Base-by-base conservation (phyloP, 1,140 invertebrate genomes). In the Drosophila kikkawai region DNA sequence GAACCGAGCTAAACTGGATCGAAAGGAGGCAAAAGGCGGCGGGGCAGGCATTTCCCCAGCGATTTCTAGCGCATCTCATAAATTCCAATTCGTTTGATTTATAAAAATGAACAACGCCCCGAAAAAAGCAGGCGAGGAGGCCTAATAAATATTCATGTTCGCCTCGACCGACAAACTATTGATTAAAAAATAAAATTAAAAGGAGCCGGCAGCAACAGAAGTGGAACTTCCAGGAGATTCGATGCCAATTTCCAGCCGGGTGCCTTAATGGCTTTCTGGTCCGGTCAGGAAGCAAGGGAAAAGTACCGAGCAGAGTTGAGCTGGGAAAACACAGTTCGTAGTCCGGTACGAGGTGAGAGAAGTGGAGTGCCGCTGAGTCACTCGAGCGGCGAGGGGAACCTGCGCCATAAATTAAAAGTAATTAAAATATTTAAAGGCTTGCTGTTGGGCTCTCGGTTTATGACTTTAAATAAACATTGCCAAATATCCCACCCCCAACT, bases 401-500 rank as follows among this genome's bases (percentile, higher is more conserved):
- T 65, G 77, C 47, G 68, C 63, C 85, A 87, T 88, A 90, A 87
- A 90, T 80, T 80, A 80, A 48, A 60, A 51, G 80, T 88, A 90
- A 88, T 88, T 88, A 88, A 90, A 90, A 79, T 90, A 84, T 88
- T 88, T 79, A 79, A 77, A 79, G 84, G 68, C 85, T 82, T 77
- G 51, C 17, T 48, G 69, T 36, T 17, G 53, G 58, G 66, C 75
- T 88, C 69, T 66, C 48, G 45, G 60, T 80, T 80, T 88, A 87
- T 68, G 84, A 69, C 77, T 70, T 60, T 48, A 68, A 85, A 75
- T 78, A 85, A 85, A 86, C 79, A 86, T 75, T 79, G 69, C 74
- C 82, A 79, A 85, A 85, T 85, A 67, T 75, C 55, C 78, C 41
- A 57, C 47, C 57, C 37, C 51, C 29, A 55, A 73, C 83, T 78